Percentiles rank a stretch among this genome's conserved stretches.
Conservation (phyloP, 1,140 invertebrate genomes). For the Macrobrachium nipponense region DNA sequence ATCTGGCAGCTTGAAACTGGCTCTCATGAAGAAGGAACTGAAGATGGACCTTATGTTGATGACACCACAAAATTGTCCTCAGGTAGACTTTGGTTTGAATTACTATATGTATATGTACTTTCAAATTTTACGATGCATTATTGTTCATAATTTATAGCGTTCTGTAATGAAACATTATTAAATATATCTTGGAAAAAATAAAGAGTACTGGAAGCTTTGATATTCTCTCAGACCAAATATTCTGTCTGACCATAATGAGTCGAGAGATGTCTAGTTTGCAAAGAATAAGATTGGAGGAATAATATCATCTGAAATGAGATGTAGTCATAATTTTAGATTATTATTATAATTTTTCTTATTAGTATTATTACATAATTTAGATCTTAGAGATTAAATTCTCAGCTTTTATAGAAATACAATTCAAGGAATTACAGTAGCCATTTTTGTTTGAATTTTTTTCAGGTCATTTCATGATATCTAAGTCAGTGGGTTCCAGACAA, state of each 20-base stretch:
- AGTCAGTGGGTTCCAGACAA: neutral
- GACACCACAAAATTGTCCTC: conserved; percentile 44
- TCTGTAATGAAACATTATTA: no score
- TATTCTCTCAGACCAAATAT: no score
- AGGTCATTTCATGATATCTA: conserved; percentile 42
- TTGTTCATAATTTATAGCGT: neutral
- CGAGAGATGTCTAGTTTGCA: no score
- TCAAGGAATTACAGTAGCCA: no score
- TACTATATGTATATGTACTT: neutral
- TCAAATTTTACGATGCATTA: neutral
- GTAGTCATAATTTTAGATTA: no score
- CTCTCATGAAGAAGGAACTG: conserved; percentile 9
- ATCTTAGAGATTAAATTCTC: neutral
- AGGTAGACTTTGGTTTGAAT: neutral
- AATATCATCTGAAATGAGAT: no score
- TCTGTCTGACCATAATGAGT: no score
- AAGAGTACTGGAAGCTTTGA: no score
- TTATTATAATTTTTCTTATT: no score
- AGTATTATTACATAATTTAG: neutral
- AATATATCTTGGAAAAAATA: no score
- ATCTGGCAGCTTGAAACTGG: conserved; percentile 16
- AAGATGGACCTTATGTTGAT: conserved; percentile 27
- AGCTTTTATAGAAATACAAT: neutral
- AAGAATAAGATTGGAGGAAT: no score
- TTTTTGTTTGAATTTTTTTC: neutral